phyloP scores from a whole-genome alignment of 53 echinoderm and acorn worm species.

The Stichopus horrens region DNA sequence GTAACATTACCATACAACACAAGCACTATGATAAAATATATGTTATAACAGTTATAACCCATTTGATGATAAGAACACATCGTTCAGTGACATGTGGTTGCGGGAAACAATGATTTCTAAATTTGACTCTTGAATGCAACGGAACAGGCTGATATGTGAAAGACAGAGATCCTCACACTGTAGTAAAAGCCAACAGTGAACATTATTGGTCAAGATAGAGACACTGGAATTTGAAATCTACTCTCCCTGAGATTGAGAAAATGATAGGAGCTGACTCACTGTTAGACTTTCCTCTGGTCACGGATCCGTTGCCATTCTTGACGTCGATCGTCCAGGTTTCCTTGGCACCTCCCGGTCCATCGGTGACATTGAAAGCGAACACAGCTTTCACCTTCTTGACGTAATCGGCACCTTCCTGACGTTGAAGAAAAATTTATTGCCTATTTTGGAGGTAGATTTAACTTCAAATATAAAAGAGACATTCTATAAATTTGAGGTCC shows the following conservation, averaged over 20 bases:
- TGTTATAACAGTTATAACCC: too few relatives aligned
- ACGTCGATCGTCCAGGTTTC: constrained; percentile 73
- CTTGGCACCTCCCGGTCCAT: constrained; percentile 76
- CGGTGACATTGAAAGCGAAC: constrained; percentile 79
- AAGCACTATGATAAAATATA: too few relatives aligned
- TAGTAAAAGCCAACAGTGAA: too few relatives aligned
- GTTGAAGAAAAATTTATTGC: not conserved
- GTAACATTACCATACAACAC: too few relatives aligned
- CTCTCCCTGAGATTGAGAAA: not conserved
- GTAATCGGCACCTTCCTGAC: constrained; percentile 64
- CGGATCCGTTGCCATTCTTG: constrained; percentile 78
- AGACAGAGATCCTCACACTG: too few relatives aligned
- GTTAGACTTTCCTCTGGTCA: constrained; percentile 29
- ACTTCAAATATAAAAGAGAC: not conserved
- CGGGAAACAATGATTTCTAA: too few relatives aligned
- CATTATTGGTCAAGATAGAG: not conserved
- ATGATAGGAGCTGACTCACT: not conserved
- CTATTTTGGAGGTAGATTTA: too few relatives aligned
- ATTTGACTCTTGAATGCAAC: too few relatives aligned
- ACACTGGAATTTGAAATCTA: not conserved
- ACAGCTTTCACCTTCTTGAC: constrained; percentile 77
- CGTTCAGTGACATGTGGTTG: too few relatives aligned
- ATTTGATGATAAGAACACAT: too few relatives aligned
- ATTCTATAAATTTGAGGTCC: not conserved
- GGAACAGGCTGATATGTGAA: too few relatives aligned